Evolutionary conservation across 2,888 invertebrate genomes (phyloP).

Genomic region (Phaonia tiefii): DNA sequence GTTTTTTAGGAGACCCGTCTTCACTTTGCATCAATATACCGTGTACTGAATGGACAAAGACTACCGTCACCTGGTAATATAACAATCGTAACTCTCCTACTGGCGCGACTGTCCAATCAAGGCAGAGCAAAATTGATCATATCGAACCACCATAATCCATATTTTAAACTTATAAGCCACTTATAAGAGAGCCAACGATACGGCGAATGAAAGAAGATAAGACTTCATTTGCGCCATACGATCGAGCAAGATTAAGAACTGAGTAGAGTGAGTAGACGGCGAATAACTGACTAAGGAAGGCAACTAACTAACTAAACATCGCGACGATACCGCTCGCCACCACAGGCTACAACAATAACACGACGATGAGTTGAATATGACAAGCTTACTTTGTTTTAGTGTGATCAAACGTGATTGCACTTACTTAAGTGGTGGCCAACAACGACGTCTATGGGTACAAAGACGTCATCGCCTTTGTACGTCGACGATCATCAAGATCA

Average conservation of each 20-base stretch:
- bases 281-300: neutral
- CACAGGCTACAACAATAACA: conserved; percentile 1
- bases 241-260: conserved; percentile 49
- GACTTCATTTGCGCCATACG: conserved; percentile 62
- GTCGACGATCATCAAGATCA: too few relatives aligned
- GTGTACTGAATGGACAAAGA: conserved; percentile 79
- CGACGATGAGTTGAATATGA: neutral
- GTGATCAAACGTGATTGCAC: conserved; percentile 49
- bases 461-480: neutral
- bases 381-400: conserved; percentile 36
- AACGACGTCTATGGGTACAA: neutral
- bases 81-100: conserved; percentile 70
- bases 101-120: conserved; percentile 48
- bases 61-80: conserved; percentile 79
- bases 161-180: conserved; percentile 57
- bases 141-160: conserved; percentile 60
- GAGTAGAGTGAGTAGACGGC: neutral
- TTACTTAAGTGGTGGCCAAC: conserved; percentile 45
- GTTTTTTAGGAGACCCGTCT: conserved; percentile 70
- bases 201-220: conserved; percentile 65
- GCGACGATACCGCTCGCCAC: conserved; percentile 8
- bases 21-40: conserved; percentile 79
- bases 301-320: conserved; percentile 2
- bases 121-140: conserved; percentile 18
- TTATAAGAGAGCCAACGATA: conserved; percentile 54